Conservation (phyloP, 2,113 vertebrate genomes). For the rat (Rattus norvegicus) region GRCr8 NC_086019.1:90389001-90389500, state of each 20-base stretch:
- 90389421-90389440: not conserved
- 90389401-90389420: conserved; percentile 5
- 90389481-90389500: not conserved
- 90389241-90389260: not conserved
- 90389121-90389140: not conserved
- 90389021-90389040: not conserved
- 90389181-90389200: not conserved
- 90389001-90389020: not conserved
- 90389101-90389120: not conserved
- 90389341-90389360: not conserved
- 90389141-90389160: not conserved
- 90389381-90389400: not conserved
- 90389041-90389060: not conserved
- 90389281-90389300: not conserved
- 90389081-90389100: not conserved
- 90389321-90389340: not conserved
- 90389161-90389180: not conserved
- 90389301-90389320: not conserved
- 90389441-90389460: not conserved
- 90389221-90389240: not conserved
- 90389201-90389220: not conserved
- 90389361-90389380: not conserved
- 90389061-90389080: not conserved
- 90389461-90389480: not conserved
- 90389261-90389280: not conserved